Conservation (phyloP, 2,888 invertebrate genomes). For the Agrochola lota region DNA sequence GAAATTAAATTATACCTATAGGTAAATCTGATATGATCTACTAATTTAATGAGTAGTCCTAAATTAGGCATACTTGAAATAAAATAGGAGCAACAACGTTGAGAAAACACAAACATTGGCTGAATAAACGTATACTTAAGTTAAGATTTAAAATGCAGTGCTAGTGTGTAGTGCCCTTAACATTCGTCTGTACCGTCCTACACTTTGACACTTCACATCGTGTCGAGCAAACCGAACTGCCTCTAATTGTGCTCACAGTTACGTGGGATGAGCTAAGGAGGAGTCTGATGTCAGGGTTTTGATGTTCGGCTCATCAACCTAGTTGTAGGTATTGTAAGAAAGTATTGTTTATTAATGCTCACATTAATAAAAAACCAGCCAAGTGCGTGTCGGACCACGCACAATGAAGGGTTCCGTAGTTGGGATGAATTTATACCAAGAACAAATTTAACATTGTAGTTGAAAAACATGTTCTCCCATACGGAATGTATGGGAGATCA, state of each 20-base stretch:
- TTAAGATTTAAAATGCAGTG: neutral
- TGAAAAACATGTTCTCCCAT: too few relatives aligned
- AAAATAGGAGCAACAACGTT: neutral
- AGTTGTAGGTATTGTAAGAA: too few relatives aligned
- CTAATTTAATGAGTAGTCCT: neutral
- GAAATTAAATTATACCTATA: too few relatives aligned
- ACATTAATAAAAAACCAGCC: too few relatives aligned
- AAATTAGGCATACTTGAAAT: neutral
- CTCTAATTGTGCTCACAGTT: conserved; percentile 12
- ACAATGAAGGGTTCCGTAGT: too few relatives aligned
- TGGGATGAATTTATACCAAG: too few relatives aligned
- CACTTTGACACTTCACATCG: conserved; percentile 23
- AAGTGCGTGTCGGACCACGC: too few relatives aligned
- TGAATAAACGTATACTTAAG: neutral
- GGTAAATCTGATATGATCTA: neutral
- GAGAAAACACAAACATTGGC: neutral
- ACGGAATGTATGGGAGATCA: too few relatives aligned
- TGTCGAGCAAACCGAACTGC: conserved; percentile 20
- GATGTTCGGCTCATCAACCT: neutral
- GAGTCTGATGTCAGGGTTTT: conserved; percentile 14
- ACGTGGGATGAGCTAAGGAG: conserved; percentile 18
- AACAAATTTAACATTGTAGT: too few relatives aligned
- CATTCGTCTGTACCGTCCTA: conserved; percentile 4
- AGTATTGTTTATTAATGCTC: neutral
- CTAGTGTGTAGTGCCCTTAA: conserved; percentile 11